Percentiles rank a stretch among this genome's conserved stretches.
These are phyloP conservation scores for Chamaetylas fuelleborni DNA, from an alignment of 2,113 vertebrate genomes.

Conservation along the genomic window DNA sequence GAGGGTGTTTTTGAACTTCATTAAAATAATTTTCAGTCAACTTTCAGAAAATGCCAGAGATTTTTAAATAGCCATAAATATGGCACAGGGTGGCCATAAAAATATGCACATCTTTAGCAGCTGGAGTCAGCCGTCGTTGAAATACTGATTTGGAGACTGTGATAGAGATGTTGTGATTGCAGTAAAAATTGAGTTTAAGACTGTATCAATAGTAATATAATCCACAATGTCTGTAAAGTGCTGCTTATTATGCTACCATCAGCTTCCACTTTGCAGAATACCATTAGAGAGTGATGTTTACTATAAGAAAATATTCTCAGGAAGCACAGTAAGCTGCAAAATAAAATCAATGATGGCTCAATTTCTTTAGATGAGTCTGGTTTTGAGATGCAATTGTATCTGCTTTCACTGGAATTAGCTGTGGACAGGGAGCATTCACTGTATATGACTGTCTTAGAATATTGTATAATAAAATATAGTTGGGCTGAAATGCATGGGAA, in stretches of 20 bases:
- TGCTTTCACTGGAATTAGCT: not conserved
- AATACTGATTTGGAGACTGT: not conserved
- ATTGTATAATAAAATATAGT: not conserved
- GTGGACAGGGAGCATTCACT: not conserved
- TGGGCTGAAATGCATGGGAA: not conserved
- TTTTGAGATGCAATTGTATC: not conserved
- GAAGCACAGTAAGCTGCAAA: not conserved
- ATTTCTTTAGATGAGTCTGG: not conserved
- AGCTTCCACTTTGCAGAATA: not conserved
- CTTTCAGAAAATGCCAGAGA: not conserved
- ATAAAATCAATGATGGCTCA: not conserved
- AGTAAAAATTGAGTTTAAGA: constrained; percentile 9
- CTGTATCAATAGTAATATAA: not conserved
- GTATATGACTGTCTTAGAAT: not conserved
- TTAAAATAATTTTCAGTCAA: not conserved
- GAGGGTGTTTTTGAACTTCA: not conserved
- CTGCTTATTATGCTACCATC: not conserved
- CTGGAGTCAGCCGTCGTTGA: not conserved
- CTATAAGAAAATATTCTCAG: constrained; percentile 5
- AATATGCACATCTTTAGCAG: not conserved
- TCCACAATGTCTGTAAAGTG: not conserved
- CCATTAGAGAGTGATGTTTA: not conserved
- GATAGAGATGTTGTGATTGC: not conserved
- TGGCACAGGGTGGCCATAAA: not conserved
- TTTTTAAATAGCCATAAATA: not conserved